Conservation (phyloP, 2,113 vertebrate genomes). For the Neofelis nebulosa region DNA sequence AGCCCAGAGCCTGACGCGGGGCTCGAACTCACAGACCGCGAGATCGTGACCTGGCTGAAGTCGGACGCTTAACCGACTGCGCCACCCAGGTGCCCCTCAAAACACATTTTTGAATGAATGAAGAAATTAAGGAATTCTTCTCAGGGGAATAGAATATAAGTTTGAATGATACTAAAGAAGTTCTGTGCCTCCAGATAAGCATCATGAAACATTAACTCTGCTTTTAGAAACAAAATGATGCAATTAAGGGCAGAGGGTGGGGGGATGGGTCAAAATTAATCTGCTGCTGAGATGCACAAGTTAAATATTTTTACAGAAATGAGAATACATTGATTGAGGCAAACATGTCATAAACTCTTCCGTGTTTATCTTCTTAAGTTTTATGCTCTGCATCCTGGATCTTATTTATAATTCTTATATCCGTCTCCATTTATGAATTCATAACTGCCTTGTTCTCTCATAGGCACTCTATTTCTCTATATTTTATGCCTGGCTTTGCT, state of each 20-base stretch:
- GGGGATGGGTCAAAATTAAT: neutral
- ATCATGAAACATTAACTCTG: neutral
- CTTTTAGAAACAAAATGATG: neutral
- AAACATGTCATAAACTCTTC: constrained; percentile 39
- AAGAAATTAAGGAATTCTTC: neutral
- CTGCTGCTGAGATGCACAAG: neutral
- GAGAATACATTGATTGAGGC: constrained; percentile 34
- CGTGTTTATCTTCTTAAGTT: constrained; percentile 33
- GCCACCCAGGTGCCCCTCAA: too few species aligned
- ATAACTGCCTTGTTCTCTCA: constrained; percentile 62
- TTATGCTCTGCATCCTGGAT: constrained; percentile 12
- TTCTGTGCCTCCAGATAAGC: neutral
- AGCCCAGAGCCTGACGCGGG: too few species aligned
- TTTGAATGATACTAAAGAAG: neutral
- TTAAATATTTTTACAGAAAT: constrained; percentile 52
- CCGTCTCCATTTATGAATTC: constrained; percentile 62
- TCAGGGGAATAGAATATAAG: neutral
- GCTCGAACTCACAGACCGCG: too few species aligned
- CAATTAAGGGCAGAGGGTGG: neutral
- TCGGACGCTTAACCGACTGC: too few species aligned
- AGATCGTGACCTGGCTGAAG: too few species aligned
- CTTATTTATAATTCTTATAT: constrained; percentile 66
- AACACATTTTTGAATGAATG: constrained; percentile 18
- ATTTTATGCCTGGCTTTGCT: constrained; percentile 69
- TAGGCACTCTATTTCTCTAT: constrained; percentile 54